Evolutionary conservation across 2,113 vertebrate species (phyloP), one percentile per base, ranked within the genome.

Genomic region (Vidua macroura): DNA sequence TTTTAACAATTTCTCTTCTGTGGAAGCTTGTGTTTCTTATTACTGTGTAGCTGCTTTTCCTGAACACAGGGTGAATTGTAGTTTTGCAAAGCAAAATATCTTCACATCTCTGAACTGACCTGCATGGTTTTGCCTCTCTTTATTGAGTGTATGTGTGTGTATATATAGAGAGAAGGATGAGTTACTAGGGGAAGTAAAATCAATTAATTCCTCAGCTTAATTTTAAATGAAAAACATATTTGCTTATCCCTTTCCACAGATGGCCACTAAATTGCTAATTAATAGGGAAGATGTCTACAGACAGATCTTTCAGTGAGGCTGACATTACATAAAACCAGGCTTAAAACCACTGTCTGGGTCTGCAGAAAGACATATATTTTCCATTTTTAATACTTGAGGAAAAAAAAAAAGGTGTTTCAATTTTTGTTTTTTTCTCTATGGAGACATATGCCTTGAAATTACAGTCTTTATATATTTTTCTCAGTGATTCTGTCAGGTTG

Each of bases 221-320:
- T 86, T 92, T 91, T 74, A 86, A 70, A 78, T 83, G 56, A 88
- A 92, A 94, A 95, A 55, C 31, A 28, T 86, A 90, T 81, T 95
- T 93, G 43, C 68, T 92, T 93, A 77, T 78, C 60, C 39, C 11
- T 86, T 95, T 90, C 77, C 68, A 81, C 79, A 88, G 68, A 80
- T 92, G 85, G 64, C 33, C 52, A 64, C n/a, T 92, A 68, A 93
- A 88, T 81, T 90, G 76, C 60, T 92, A 53, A 92, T 94, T 94
- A 88, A 88, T 86, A 83, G 83, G 68, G 56, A 64, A 55, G 83
- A 88, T 27, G 43, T 66, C 75, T 83, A 48, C 73, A 93, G 79
- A 41, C 35, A 83, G 46, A 88, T 94, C 82, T 88, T 88, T 48
- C 31, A 18, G 69, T 63, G 60, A 49, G 56, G 62, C 37, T 89